Evolutionary conservation across 2,113 vertebrate genomes (phyloP).

Genomic region (Ctenomys sociabilis): DNA sequence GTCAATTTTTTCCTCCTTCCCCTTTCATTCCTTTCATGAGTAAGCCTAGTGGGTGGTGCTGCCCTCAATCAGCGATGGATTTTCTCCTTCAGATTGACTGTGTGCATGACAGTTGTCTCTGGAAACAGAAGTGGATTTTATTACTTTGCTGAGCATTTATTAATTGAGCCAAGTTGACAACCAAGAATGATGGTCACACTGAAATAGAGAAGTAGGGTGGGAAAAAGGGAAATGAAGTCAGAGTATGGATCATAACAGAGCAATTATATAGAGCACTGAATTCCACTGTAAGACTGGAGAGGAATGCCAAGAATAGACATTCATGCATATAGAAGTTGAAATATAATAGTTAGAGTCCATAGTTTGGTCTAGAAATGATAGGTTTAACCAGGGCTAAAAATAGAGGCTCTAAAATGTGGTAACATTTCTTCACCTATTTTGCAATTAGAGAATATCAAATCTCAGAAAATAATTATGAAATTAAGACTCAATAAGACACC

Average conservation of each 20-base stretch:
- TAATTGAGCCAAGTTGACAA: background rate
- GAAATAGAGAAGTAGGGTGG: background rate
- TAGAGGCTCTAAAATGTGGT: too few relatives aligned
- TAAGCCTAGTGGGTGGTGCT: background rate
- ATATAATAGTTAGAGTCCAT: background rate
- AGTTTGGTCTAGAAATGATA: background rate
- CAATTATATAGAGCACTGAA: background rate
- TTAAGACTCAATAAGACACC: background rate
- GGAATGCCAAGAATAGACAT: background rate
- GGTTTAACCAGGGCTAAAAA: too few relatives aligned
- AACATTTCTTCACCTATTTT: background rate
- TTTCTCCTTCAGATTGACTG: background rate
- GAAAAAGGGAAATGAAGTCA: background rate
- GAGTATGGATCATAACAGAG: too few relatives aligned
- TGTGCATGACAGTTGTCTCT: background rate
- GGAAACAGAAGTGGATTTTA: background rate
- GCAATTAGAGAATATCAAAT: background rate
- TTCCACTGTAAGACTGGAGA: background rate
- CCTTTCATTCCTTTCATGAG: background rate
- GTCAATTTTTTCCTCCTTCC: background rate
- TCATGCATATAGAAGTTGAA: background rate
- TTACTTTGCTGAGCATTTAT: background rate
- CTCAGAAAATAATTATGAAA: background rate
- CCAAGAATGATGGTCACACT: background rate
- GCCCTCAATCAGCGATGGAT: background rate